A percentile compares a stretch with the other conserved stretches of the same genome.
phyloP scores from a whole-genome alignment of 2,113 vertebrate genomes.

The Oryctolagus cuniculus region mOryCun1.1 NC_091433.1:28222501-28223000 shows the following conservation, averaged over 20 bases:
- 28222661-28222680: not conserved
- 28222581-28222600: not conserved
- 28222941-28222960: not conserved
- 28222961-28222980: not conserved
- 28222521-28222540: not conserved
- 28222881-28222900: not conserved
- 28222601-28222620: not conserved
- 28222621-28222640: not conserved
- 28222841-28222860: slow-evolving; percentile 6
- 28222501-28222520: not conserved
- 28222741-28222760: not conserved
- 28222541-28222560: not conserved
- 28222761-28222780: not conserved
- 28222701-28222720: slow-evolving; percentile 32
- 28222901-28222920: not conserved
- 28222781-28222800: not conserved
- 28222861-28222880: not conserved
- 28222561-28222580: not conserved
- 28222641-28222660: not conserved
- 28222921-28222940: too few relatives aligned
- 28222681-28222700: not conserved
- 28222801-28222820: not conserved
- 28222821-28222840: not conserved
- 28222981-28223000: not conserved
- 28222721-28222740: not conserved